Conservation (phyloP, 2,888 invertebrate genomes). For the Acronicta alni region DNA sequence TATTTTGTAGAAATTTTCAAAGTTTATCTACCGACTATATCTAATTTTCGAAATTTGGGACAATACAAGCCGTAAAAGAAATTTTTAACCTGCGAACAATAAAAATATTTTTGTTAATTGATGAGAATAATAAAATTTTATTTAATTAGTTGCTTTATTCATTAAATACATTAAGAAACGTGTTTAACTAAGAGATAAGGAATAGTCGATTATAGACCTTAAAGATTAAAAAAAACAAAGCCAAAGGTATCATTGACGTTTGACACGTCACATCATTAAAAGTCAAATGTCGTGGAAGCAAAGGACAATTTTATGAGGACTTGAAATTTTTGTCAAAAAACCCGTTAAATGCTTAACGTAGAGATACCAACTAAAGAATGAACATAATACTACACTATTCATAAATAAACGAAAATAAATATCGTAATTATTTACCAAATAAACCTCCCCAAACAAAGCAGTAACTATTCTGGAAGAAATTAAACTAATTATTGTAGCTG, state of each 20-base stretch:
- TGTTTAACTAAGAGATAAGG: neutral
- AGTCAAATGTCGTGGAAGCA: too few relatives aligned
- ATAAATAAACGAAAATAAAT: neutral
- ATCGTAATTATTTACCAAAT: neutral
- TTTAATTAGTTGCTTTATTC: conserved; percentile 19
- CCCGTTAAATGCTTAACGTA: too few relatives aligned
- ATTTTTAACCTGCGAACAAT: conserved; percentile 19
- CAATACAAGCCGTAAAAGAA: conserved; percentile 47
- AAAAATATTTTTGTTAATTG: conserved; percentile 35
- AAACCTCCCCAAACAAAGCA: conserved; percentile 16
- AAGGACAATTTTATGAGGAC: too few relatives aligned
- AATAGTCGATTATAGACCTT: neutral
- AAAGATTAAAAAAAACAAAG: too few relatives aligned
- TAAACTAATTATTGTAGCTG: conserved; percentile 49
- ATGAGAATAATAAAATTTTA: conserved; percentile 31
- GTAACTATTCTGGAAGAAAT: conserved; percentile 48
- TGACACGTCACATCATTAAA: too few relatives aligned
- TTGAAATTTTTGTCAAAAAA: too few relatives aligned
- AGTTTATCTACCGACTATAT: conserved; percentile 41
- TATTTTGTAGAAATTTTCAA: conserved; percentile 27
- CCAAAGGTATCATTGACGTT: too few relatives aligned
- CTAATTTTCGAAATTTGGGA: conserved; percentile 25
- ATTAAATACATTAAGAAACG: too few relatives aligned
- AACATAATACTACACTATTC: too few relatives aligned
- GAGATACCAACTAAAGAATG: too few relatives aligned